Evolutionary conservation across 2,113 vertebrate genomes (phyloP), one percentile per base, ranked within the genome.

Genomic region (Clarias gariepinus): DNA sequence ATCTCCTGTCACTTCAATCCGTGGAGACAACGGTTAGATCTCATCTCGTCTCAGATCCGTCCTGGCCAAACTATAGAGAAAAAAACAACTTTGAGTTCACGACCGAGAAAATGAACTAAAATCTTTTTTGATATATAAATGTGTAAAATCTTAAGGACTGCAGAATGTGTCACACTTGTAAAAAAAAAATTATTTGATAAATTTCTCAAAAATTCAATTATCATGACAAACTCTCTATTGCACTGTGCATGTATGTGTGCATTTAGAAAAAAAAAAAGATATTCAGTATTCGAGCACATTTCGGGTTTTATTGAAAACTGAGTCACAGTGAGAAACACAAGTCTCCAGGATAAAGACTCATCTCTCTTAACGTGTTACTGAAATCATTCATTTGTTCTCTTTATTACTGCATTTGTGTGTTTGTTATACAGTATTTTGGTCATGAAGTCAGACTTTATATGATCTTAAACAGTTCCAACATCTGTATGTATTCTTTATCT

Each of bases 11-110:
- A 1, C n/a, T 1, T 0, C 55, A 23, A 4, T n/a, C 47, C 60
- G 83, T 52, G 94, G 93, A 89, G 95, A 94, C 89, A 90, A 0
- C 1, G 0, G 66, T 3, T 93, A 85, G 91, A 68, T 41, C n/a
- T 60, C 13, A 0, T 16, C 47, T 23, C 5, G 18, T 21, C 10
- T 4, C 57, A 0, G 10, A 23, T 60, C 78, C 12, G 16, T 21
- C 77, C 73, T 53, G 23, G 53, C 7, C 25, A 15, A 8, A 53
- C 18, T 3, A 77, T 47, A 53, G 47, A 28, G 3, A 9, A 68
- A 73, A 73, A 55, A 7, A 77, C 12, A 55, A 7, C 41, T n/a
- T 23, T 25, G 41, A 52, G 41, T 9, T 53, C 47, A 53, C 0
- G 3, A 16, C 12, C 74, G 28, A 55, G 47, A 16, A 28, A 25